Base-by-base conservation (phyloP, 2,888 invertebrate species). In the Timema podura region DNA sequence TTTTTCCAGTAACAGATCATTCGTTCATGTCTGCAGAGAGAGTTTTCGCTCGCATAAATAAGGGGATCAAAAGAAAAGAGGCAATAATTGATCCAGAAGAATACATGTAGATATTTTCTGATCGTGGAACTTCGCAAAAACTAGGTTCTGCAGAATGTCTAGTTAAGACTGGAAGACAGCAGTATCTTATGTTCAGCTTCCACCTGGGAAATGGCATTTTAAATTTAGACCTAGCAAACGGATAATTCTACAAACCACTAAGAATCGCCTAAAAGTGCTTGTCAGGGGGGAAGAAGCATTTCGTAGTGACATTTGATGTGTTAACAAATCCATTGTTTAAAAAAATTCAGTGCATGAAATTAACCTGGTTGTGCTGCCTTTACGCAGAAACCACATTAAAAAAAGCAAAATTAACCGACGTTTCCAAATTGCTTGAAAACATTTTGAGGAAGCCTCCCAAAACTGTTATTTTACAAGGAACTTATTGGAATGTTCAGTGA, bases 1-100 rank as follows among this genome's bases (percentile, higher is more conserved):
- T 64, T 69, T 65, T 69, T 51, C 44, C 69, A 6, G 48, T 64
- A 64, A 49, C 49, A 61, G 69, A 49, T 15, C 65, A 69, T 48
- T 69, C 69, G 6, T 65, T 69, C 54, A 64, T 69, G n/a, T 65
- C 65, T 45, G 51, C 44, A 48, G 44, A 64, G 1, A 59, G 16
- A 13, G 68, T 68, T 11, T 68, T 68, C 47, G 68, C 64, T 48
- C 48, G 30, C 6, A 68, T 68, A 44, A 48, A 68, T 15, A 57
- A 48, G 30, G 9, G 10, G 44, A 15, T 11, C 10, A 57, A 46
- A 45, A 57, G 57, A 48, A 68, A 59, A 46, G 57, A 68, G 15
- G 47, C 46, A 9, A 68, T 59, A 6, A 46, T 59, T 68, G 68
- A 68, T 45, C 64, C 64, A 45, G 44, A 64, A 45, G 44, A 44